Conservation (phyloP, 2,113 vertebrate species). For the Otus sunia region DNA sequence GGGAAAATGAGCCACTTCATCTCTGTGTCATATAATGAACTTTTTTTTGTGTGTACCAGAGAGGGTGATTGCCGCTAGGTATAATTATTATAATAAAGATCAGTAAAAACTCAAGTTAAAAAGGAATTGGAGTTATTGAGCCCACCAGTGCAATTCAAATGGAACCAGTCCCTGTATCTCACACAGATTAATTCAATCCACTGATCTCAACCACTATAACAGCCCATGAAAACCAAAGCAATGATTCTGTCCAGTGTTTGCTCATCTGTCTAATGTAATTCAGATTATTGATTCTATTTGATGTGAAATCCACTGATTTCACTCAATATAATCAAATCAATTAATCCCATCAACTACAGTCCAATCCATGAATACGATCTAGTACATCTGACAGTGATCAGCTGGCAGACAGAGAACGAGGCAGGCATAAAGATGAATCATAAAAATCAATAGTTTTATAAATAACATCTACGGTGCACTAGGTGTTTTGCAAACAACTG, state of each 20-base stretch:
- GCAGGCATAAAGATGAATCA: constrained; percentile 4
- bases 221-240: constrained; percentile 4
- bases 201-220: not conserved
- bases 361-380: not conserved
- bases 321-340: constrained; percentile 46
- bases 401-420: not conserved
- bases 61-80: constrained; percentile 45
- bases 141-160: not conserved
- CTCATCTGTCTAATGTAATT: constrained; percentile 40
- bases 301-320: constrained; percentile 52
- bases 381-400: constrained; percentile 16
- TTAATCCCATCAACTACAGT: constrained; percentile 36
- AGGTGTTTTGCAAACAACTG: not conserved
- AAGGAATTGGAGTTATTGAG: constrained; percentile 25
- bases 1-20: constrained; percentile 62
- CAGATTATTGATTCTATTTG: constrained; percentile 36
- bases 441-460: constrained; percentile 22
- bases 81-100: constrained; percentile 66
- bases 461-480: not conserved
- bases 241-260: not conserved
- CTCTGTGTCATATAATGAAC: constrained; percentile 60
- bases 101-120: constrained; percentile 40
- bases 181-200: not conserved
- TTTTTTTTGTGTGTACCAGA: constrained; percentile 45
- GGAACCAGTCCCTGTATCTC: not conserved